A percentile compares a stretch with the other conserved stretches of the same genome.
phyloP scores from a whole-genome alignment of 2,888 invertebrate genomes.

The Toxonevra muliebris region DNA sequence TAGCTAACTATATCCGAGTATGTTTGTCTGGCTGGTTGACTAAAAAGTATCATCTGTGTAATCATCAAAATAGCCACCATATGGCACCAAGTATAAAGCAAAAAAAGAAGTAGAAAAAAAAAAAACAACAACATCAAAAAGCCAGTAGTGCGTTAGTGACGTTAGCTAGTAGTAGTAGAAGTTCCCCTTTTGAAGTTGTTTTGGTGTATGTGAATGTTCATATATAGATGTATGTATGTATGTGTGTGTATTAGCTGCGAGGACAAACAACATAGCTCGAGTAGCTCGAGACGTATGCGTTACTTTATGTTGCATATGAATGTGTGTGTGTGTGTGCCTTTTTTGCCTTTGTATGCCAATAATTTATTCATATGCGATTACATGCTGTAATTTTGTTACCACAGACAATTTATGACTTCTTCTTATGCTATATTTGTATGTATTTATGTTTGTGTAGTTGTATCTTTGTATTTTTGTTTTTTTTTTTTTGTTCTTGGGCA shows the following conservation, averaged over 20 bases:
- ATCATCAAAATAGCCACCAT: slow-evolving; percentile 59
- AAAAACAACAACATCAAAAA: background rate
- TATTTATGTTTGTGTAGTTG: slow-evolving; percentile 16
- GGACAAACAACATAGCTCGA: no score
- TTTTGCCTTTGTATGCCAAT: slow-evolving; percentile 44
- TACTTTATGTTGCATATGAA: background rate
- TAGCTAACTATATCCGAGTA: no score
- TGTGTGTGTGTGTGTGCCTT: slow-evolving; percentile 17
- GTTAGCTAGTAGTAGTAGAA: no score
- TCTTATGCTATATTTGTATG: slow-evolving; percentile 10
- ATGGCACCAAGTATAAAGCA: slow-evolving; percentile 44
- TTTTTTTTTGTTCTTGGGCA: no score
- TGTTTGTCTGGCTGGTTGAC: no score
- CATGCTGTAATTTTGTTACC: slow-evolving; percentile 62
- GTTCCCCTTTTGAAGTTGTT: background rate
- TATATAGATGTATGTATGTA: background rate
- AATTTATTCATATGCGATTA: slow-evolving; percentile 66
- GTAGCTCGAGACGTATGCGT: background rate
- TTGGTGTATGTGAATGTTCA: background rate
- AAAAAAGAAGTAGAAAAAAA: slow-evolving; percentile 11
- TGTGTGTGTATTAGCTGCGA: background rate
- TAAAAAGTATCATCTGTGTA: slow-evolving; percentile 57
- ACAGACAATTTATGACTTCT: slow-evolving; percentile 63
- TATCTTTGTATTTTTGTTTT: no score
- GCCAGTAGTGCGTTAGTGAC: background rate